phyloP scores from a whole-genome alignment of 30 jellyfish, hydroid and myxozoan species.

The Calvadosia cruxmelitensis region DNA sequence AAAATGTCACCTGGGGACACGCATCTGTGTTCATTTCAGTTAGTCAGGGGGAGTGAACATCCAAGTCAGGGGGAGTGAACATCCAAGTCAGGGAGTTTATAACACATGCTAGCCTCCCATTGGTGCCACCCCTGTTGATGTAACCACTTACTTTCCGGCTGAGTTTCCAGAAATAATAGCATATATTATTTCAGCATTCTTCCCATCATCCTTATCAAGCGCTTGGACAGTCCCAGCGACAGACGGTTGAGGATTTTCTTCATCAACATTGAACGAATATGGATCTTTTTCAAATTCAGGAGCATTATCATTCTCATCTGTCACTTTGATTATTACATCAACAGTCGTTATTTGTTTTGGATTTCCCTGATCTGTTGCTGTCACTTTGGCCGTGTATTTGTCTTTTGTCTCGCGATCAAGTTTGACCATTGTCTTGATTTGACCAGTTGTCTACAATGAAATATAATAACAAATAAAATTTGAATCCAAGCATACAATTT shows the following conservation, averaged over 20 bases:
- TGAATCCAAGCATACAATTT: no score
- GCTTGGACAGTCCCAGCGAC: slow-evolving; percentile 32
- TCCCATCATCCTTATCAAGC: slow-evolving; percentile 53
- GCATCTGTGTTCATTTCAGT: no score
- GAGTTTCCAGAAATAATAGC: slow-evolving; percentile 44
- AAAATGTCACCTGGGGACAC: no score
- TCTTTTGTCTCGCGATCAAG: slow-evolving; percentile 71
- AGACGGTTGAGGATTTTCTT: slow-evolving; percentile 48
- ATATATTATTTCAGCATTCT: slow-evolving; percentile 47
- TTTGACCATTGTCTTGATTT: slow-evolving; percentile 7
- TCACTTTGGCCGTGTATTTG: slow-evolving; percentile 39
- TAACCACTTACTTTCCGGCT: no score
- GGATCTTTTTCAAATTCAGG: slow-evolving; percentile 69
- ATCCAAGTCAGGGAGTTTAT: no score
- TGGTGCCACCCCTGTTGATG: no score
- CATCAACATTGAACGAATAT: slow-evolving; percentile 17
- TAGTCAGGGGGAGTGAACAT: no score
- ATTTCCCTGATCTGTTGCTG: slow-evolving; percentile 32
- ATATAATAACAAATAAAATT: no score
- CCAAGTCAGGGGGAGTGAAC: no score
- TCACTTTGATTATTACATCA: slow-evolving; percentile 29
- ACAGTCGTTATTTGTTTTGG: slow-evolving; percentile 24
- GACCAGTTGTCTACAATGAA: slow-evolving; percentile 22
- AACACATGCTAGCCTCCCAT: no score
- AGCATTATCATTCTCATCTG: slow-evolving; percentile 58